phyloP scores from a whole-genome alignment of 2,797 vertebrate species.

The Eremophila alpestris region DNA sequence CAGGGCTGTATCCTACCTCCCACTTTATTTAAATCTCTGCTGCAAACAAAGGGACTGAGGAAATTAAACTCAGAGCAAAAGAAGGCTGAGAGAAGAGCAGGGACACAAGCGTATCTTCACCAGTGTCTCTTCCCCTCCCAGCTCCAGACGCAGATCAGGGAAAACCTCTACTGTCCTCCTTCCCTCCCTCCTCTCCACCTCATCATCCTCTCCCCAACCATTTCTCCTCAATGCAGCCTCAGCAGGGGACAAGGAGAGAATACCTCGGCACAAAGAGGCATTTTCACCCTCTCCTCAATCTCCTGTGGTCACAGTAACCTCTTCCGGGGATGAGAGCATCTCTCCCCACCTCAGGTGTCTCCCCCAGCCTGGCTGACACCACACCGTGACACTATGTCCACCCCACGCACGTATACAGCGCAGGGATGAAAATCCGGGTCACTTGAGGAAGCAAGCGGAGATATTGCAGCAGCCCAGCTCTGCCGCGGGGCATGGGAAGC shows the following conservation, averaged over 20 bases:
- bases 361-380: neutral
- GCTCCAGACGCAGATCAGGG: fast-evolving
- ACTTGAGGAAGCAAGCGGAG: neutral
- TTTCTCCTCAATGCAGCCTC: neutral
- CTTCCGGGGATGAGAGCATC: fast-evolving
- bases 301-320: neutral
- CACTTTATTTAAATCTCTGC: neutral
- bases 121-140: neutral
- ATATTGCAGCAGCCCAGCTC: neutral
- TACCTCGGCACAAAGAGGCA: neutral
- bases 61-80: neutral
- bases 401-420: fast-evolving
- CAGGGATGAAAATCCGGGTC: neutral
- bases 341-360: neutral
- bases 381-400: neutral
- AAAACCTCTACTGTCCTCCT: neutral
- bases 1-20: neutral
- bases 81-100: neutral
- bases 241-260: neutral
- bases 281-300: neutral
- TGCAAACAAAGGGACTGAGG: neutral
- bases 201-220: neutral
- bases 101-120: neutral
- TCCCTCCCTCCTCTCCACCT: neutral
- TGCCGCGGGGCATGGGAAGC: neutral